Base-by-base conservation (phyloP, 2,797 vertebrate genomes). In the Hydrocynus forskahlii region DNA sequence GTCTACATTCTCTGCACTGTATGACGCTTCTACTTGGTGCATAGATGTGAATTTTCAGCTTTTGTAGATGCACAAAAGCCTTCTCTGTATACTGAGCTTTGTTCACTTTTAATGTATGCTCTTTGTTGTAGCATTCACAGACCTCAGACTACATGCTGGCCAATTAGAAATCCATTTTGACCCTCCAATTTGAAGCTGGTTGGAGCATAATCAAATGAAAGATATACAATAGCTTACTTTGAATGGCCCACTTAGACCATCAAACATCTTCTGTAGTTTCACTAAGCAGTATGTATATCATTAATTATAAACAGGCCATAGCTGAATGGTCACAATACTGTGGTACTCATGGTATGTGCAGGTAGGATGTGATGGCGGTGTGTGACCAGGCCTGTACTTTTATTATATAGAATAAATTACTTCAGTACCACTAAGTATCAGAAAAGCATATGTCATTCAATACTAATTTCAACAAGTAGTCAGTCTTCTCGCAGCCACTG, bases 1-100 rank as follows among this genome's bases (percentile, higher is more conserved):
- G 90, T 92, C 90, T 91, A 67, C 80, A 91, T 80, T 85, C 90
- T 92, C 91, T 91, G 62, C 80, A 91, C 75, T n/a, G 6, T 88
- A 85, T 89, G 93, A 90, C 50, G 84, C 76, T 86, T 92, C 85
- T 87, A 80, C 83, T 86, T 87, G 87, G 35, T 90, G 88, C 91
- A 91, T 82, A 90, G 90, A 94, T 94, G 91, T 92, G 7, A 66
- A 66, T 76, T 81, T 78, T 71, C 45, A 82, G 68, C 43, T 25
- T 78, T 68, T 8, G 23, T 14, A 7, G 6, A 75, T 50, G 21
- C 17, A 55, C 43, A 70, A 7, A 81, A 52, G 40, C 10, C 29
- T 40, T 19, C 38, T 17, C 25, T 59, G 57, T 25, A 70, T 79
- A 67, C 54, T 68, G 29, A 45, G 62, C n/a, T 66, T 60, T 76